Evolutionary conservation across 2,888 invertebrate genomes (phyloP).

Genomic region (Amphiduros pacificus): DNA sequence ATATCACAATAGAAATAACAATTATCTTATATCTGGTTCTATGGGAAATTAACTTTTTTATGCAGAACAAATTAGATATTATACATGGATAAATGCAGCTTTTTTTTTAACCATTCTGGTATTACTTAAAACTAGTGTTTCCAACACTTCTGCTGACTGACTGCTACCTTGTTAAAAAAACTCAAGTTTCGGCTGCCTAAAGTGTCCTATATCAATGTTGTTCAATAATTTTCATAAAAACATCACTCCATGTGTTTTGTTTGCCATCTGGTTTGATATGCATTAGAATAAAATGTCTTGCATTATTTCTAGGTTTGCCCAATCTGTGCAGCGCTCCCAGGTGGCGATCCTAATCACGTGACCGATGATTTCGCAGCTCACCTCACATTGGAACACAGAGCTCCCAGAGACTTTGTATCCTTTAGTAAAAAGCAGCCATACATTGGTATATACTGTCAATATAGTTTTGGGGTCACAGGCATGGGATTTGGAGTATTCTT

Average conservation of each 20-base stretch:
- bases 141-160: background rate
- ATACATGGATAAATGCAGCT: too few relatives aligned
- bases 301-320: constrained; percentile 81
- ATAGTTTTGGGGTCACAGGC: too few relatives aligned
- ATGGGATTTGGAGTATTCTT: too few relatives aligned
- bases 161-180: background rate
- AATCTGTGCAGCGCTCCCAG: constrained; percentile 93
- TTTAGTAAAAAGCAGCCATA: too few relatives aligned
- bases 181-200: background rate
- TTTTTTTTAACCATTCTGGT: too few relatives aligned
- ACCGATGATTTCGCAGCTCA: constrained; percentile 98
- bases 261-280: too few relatives aligned
- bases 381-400: constrained; percentile 83
- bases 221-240: background rate
- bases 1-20: too few relatives aligned
- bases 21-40: too few relatives aligned
- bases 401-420: constrained; percentile 76
- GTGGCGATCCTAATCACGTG: constrained; percentile 95
- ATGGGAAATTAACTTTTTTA: too few relatives aligned
- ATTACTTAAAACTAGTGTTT: too few relatives aligned
- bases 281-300: background rate
- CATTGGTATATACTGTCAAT: too few relatives aligned
- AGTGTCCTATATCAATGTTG: background rate
- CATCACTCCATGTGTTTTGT: background rate
- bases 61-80: too few relatives aligned